These are phyloP conservation scores for Tricholauxania praeusta DNA, from an alignment of 2,888 invertebrate species.

Conservation along the genomic window DNA sequence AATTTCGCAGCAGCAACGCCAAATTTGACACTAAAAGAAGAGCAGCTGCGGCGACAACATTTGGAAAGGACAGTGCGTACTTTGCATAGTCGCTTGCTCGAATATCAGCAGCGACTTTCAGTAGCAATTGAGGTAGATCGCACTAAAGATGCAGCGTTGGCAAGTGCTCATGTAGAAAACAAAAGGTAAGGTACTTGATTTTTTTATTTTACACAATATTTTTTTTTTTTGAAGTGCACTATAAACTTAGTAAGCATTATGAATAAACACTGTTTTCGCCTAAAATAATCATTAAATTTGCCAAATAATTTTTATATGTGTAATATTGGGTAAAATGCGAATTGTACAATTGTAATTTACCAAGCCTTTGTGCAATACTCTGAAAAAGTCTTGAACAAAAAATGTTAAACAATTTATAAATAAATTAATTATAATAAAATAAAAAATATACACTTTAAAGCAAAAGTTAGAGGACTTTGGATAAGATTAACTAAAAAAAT, in stretches of 20 bases:
- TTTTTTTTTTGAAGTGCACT: not conserved
- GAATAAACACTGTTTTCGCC: not conserved
- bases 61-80: slow-evolving; percentile 80
- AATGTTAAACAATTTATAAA: no score
- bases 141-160: slow-evolving; percentile 78
- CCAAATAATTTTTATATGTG: not conserved
- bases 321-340: no score
- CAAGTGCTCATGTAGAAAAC: slow-evolving; percentile 76
- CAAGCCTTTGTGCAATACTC: no score
- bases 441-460: no score
- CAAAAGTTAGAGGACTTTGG: no score
- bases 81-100: slow-evolving; percentile 78
- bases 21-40: slow-evolving; percentile 76
- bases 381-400: no score
- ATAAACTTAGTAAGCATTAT: not conserved
- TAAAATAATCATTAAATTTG: not conserved
- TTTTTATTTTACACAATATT: slow-evolving; percentile 14
- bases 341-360: no score
- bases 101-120: slow-evolving; percentile 83
- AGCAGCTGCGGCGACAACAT: slow-evolving; percentile 81
- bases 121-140: slow-evolving; percentile 83
- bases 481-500: no score
- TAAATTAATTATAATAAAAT: no score
- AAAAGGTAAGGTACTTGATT: slow-evolving; percentile 65
- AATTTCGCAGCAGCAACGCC: slow-evolving; percentile 50